A percentile compares a stretch with the other conserved stretches of the same genome.
These are phyloP conservation scores for Chaetops frenatus DNA, from an alignment of 2,113 vertebrate genomes.

Conservation along the genomic window DNA sequence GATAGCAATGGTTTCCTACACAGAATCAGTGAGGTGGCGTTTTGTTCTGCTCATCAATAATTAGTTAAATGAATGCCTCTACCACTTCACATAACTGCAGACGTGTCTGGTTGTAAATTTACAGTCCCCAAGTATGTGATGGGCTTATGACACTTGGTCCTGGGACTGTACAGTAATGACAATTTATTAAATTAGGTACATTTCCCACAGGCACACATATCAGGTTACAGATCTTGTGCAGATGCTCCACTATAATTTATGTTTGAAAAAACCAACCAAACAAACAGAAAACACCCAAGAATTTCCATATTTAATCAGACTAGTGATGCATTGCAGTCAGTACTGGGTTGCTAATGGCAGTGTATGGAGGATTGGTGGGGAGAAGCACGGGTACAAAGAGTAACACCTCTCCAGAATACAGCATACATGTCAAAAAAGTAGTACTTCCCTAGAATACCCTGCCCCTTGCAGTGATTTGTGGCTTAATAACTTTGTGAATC, in stretches of 20 bases:
- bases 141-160: not conserved
- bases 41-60: not conserved
- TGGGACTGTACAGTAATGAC: not conserved
- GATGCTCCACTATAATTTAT: not conserved
- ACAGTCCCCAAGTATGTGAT: not conserved
- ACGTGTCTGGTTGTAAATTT: not conserved
- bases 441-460: not conserved
- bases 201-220: not conserved
- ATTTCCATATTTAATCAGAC: not conserved
- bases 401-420: not conserved
- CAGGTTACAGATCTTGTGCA: not conserved
- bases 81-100: not conserved
- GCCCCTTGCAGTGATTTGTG: not conserved
- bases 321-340: not conserved
- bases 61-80: not conserved
- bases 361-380: not conserved
- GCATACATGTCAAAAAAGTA: not conserved
- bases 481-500: not conserved
- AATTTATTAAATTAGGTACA: not conserved
- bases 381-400: not conserved
- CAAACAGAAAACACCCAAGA: not conserved
- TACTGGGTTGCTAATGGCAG: not conserved
- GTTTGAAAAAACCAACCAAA: not conserved
- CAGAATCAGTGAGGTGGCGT: not conserved
- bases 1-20: not conserved